Evolutionary conservation across 2,888 invertebrate species (phyloP).

Genomic region (Liodrosophila aerea): DNA sequence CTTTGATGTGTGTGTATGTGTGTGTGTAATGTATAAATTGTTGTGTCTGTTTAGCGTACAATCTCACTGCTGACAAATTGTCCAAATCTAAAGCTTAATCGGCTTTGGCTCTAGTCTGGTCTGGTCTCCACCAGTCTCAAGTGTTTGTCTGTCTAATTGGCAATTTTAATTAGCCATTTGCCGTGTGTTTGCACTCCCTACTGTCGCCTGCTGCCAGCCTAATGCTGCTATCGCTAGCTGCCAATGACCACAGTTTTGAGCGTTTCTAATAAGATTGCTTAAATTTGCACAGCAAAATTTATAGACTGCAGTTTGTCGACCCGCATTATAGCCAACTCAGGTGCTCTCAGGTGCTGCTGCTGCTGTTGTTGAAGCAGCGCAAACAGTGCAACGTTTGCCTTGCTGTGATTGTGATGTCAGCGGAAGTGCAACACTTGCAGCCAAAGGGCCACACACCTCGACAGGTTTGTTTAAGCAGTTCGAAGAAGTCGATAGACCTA

Average conservation of each 20-base stretch:
- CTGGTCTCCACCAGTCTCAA: slow-evolving; percentile 40
- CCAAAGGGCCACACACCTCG: no score
- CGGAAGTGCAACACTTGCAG: slow-evolving; percentile 53
- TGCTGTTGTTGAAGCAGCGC: slow-evolving; percentile 16
- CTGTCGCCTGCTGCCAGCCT: neutral
- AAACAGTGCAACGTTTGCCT: slow-evolving; percentile 59
- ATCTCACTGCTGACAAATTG: slow-evolving; percentile 41
- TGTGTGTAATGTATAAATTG: no score
- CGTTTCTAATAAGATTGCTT: slow-evolving; percentile 42
- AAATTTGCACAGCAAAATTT: slow-evolving; percentile 42
- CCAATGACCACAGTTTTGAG: slow-evolving; percentile 8
- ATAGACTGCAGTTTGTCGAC: slow-evolving; percentile 48
- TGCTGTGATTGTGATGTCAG: slow-evolving; percentile 51
- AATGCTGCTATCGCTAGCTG: neutral
- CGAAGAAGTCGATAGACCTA: neutral
- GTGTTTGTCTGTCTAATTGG: slow-evolving; percentile 69
- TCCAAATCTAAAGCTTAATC: slow-evolving; percentile 41
- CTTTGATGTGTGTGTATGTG: no score
- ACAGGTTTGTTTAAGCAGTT: slow-evolving; percentile 5
- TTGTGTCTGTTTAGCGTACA: slow-evolving; percentile 36
- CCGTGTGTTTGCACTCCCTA: slow-evolving; percentile 32
- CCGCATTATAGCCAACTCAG: slow-evolving; percentile 18
- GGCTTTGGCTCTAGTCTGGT: slow-evolving; percentile 5
- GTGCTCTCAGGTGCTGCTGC: slow-evolving; percentile 7
- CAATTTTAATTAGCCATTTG: slow-evolving; percentile 67